phyloP scores from a whole-genome alignment of 2,888 invertebrate genomes.

The Pharmacophagus antenor region DNA sequence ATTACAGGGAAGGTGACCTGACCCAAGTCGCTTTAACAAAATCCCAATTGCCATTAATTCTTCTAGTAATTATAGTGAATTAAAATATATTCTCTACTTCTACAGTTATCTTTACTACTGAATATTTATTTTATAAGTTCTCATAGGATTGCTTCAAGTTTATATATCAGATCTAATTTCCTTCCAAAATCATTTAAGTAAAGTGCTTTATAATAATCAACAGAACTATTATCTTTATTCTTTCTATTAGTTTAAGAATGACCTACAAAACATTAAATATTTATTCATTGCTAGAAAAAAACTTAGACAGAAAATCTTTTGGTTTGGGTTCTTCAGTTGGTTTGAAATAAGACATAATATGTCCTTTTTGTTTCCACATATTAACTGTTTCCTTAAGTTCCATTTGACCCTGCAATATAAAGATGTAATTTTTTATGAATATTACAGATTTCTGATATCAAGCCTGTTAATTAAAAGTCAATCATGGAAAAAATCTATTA shows the following conservation, averaged over 20 bases:
- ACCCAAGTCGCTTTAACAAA: no score
- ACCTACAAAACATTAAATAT: slow-evolving; percentile 2
- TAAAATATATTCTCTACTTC: no score
- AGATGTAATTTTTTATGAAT: not conserved
- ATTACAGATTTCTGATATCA: not conserved
- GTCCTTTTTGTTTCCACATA: slow-evolving; percentile 94
- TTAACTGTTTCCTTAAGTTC: slow-evolving; percentile 93
- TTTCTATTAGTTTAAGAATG: slow-evolving; percentile 4
- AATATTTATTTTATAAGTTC: no score
- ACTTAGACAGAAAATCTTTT: slow-evolving; percentile 95
- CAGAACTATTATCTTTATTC: slow-evolving; percentile 14
- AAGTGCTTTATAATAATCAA: not conserved
- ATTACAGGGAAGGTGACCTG: no score
- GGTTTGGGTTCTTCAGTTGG: slow-evolving; percentile 92
- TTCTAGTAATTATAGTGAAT: no score
- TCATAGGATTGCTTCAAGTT: no score
- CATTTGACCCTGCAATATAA: slow-evolving; percentile 91
- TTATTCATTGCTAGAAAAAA: slow-evolving; percentile 85
- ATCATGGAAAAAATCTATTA: no score
- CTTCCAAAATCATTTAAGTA: not conserved
- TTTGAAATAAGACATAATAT: slow-evolving; percentile 93
- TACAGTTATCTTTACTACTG: no score
- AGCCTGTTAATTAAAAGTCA: not conserved
- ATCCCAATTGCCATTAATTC: no score
- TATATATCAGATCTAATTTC: no score